A percentile compares a stretch with the other conserved stretches of the same genome.
phyloP scores from a whole-genome alignment of 2,888 invertebrate species.

The Acronicta alni region DNA sequence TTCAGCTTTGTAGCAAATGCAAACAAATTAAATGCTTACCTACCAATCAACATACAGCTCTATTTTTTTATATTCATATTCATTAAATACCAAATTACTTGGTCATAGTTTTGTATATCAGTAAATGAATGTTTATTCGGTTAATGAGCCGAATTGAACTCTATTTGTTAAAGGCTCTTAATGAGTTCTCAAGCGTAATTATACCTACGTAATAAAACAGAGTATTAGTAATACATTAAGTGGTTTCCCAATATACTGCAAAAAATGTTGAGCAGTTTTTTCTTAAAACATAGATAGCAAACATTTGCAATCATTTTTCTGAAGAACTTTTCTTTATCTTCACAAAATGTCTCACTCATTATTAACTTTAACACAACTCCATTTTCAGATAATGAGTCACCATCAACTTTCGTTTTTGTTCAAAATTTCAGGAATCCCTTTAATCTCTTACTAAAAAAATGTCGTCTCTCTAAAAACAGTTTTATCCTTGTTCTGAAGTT shows the following conservation, averaged over 20 bases:
- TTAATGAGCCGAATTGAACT: background rate
- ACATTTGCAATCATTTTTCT: too few relatives aligned
- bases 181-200: too few relatives aligned
- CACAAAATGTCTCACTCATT: background rate
- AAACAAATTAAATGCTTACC: too few relatives aligned
- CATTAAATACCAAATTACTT: too few relatives aligned
- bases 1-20: too few relatives aligned
- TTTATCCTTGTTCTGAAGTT: slow-evolving; percentile 34
- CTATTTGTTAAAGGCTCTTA: background rate
- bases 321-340: slow-evolving; percentile 1
- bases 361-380: slow-evolving; percentile 9
- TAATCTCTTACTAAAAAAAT: slow-evolving; percentile 26
- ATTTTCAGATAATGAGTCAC: slow-evolving; percentile 15
- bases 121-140: slow-evolving; percentile 3
- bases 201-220: too few relatives aligned
- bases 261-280: background rate
- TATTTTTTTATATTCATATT: too few relatives aligned
- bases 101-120: background rate
- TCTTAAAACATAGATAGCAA: background rate
- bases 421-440: background rate
- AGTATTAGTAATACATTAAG: too few relatives aligned
- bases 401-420: slow-evolving; percentile 20
- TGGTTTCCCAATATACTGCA: too few relatives aligned
- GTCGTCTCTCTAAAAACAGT: slow-evolving; percentile 18
- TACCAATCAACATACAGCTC: too few relatives aligned